Evolutionary conservation across 2,113 vertebrate species (phyloP).

Genomic region (Plestiodon gilberti): DNA sequence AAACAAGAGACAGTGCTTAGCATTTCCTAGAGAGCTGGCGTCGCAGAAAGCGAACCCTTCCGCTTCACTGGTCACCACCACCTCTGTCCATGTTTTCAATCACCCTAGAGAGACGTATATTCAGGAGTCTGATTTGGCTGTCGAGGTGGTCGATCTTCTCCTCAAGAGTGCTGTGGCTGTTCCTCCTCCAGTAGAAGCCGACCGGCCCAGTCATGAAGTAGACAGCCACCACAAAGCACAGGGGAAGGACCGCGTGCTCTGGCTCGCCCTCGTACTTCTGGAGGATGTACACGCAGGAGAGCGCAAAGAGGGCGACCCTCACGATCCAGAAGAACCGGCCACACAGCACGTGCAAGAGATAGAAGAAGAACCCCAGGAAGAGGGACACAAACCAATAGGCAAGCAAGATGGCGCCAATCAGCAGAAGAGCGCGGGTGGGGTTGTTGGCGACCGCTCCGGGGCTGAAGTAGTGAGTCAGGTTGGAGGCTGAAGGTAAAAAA

Average conservation of each 20-base stretch:
- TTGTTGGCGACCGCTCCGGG: conserved; percentile 80
- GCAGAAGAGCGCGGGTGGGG: conserved; percentile 83
- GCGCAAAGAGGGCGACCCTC: conserved; percentile 86
- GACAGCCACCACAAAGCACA: conserved; percentile 91
- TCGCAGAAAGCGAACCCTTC: not conserved
- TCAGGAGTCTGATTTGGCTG: conserved; percentile 92
- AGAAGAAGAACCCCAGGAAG: conserved; percentile 90
- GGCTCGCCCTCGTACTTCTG: conserved; percentile 96
- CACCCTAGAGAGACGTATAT: conserved; percentile 91
- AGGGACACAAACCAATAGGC: conserved; percentile 91
- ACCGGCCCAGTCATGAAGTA: conserved; percentile 97
- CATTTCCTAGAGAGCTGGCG: conserved; percentile 59
- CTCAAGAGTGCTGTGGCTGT: conserved; percentile 82
- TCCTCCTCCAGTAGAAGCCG: conserved; percentile 89
- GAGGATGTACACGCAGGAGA: conserved; percentile 94
- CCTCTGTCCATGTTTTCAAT: conserved; percentile 89
- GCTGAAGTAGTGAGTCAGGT: conserved; percentile 93
- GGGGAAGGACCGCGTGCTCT: conserved; percentile 86
- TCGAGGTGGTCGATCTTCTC: conserved; percentile 97
- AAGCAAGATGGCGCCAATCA: conserved; percentile 86
- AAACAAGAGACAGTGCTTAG: conserved; percentile 57
- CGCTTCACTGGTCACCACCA: conserved; percentile 79
- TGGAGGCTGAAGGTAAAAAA: conserved; percentile 82
- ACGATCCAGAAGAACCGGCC: conserved; percentile 95
- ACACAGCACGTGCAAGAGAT: conserved; percentile 86